Conservation (phyloP, 2,797 vertebrate species). For the Onychomys arenicola region DNA sequence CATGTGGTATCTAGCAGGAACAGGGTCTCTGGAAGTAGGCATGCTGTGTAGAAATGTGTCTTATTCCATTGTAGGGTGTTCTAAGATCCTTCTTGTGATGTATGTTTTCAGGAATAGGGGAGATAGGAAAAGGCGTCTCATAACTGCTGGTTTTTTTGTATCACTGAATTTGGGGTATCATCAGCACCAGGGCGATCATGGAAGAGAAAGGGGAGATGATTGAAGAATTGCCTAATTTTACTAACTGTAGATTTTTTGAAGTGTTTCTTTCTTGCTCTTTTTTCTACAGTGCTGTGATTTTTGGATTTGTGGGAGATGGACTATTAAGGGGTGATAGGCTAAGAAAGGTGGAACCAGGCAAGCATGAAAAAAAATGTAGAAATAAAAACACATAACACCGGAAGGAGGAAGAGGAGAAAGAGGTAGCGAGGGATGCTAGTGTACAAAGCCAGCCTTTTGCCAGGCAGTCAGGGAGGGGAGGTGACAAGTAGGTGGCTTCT, state of each 20-base stretch:
- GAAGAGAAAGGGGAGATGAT: background rate
- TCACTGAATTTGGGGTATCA: background rate
- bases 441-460: background rate
- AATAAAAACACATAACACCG: background rate
- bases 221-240: background rate
- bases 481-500: fast-evolving
- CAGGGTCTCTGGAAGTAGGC: background rate
- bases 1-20: background rate
- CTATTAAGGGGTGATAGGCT: background rate
- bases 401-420: conserved; percentile 6
- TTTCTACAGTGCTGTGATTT: background rate
- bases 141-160: background rate
- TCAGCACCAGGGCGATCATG: background rate
- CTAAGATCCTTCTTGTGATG: background rate
- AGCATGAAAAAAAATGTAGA: background rate
- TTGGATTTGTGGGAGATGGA: background rate
- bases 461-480: background rate
- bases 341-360: background rate
- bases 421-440: background rate
- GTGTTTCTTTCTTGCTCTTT: background rate
- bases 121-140: background rate
- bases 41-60: background rate
- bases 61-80: background rate
- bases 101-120: background rate
- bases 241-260: background rate